A percentile compares a stretch with the other conserved stretches of the same genome.
These are phyloP conservation scores for Oreochromis aureus DNA, from an alignment of 2,113 vertebrate species.

Conservation along the genomic window DNA sequence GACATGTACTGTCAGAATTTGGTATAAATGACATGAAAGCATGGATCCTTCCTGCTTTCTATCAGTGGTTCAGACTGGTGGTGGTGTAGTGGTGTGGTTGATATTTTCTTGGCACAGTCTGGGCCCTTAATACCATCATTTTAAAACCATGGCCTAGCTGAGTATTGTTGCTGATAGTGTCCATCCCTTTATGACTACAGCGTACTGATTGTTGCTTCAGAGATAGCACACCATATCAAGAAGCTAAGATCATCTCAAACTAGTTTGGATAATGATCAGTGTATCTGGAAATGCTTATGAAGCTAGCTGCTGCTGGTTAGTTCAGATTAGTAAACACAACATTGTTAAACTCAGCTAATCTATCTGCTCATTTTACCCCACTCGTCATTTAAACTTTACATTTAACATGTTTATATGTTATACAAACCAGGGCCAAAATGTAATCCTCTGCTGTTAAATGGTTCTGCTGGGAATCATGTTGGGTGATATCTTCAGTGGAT, in stretches of 20 bases:
- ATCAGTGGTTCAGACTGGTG: background rate
- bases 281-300: background rate
- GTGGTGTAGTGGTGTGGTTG: background rate
- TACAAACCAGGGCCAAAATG: background rate
- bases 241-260: background rate
- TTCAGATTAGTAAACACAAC: background rate
- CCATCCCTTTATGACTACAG: background rate
- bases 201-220: background rate
- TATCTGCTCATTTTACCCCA: background rate
- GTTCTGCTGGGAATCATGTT: background rate
- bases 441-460: background rate
- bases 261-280: background rate
- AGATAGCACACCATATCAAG: background rate
- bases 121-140: background rate
- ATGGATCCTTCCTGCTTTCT: background rate
- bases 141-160: background rate
- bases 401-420: background rate
- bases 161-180: background rate
- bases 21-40: background rate
- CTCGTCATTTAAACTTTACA: background rate
- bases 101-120: background rate
- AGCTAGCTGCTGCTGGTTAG: background rate
- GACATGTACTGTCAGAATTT: background rate
- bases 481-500: background rate
- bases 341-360: background rate